Evolutionary conservation across 2,797 vertebrate species (phyloP), one percentile per base, ranked within the genome.

Genomic region (Ctenosaura bakeri): DNA sequence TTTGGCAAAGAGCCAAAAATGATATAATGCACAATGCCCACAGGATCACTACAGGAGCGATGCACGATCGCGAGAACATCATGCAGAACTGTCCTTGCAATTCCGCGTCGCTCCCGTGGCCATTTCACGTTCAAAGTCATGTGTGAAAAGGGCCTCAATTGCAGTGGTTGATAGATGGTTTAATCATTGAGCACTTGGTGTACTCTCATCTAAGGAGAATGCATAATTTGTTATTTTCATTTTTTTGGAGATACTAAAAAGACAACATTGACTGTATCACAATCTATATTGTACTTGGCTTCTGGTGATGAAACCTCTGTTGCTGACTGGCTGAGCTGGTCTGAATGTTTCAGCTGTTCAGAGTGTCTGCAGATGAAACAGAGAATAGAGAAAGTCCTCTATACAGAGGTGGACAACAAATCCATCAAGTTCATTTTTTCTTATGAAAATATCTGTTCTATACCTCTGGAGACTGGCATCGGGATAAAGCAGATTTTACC

Each of bases 141-240:
- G 2, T 46, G 42, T 0, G 4, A 46, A 46, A 46, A 46, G 42
- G 42, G 42, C 42, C 42, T 46, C 42, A 46, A 52, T 4, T 20
- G 56, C 50, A 56, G 56, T 35, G 52, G 54, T 35, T 81, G 52
- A 38, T 59, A n/a, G 20, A 82, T 82, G n/a, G 56, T 12, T 82
- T 82, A 62, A 82, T 82, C 56, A 62, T 35, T 82, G 80, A 62
- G 16, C 76, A 66, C 56, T 38, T 38, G 46, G 54, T 35, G 50
- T 74, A 26, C 50, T 86, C 84, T 86, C 4, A 64, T 86, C 76
- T 59, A 62, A 79, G 66, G 73, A 50, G 56, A 66, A 87, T 79
- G 42, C 29, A 38, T 50, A 46, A 35, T n/a, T 64, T 78, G 56
- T 66, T 87, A 87, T 87, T 87, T 87, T 87, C 54, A 87, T 87